phyloP scores from a whole-genome alignment of 1,140 invertebrate species.

The Pectinophora gossypiella region DNA sequence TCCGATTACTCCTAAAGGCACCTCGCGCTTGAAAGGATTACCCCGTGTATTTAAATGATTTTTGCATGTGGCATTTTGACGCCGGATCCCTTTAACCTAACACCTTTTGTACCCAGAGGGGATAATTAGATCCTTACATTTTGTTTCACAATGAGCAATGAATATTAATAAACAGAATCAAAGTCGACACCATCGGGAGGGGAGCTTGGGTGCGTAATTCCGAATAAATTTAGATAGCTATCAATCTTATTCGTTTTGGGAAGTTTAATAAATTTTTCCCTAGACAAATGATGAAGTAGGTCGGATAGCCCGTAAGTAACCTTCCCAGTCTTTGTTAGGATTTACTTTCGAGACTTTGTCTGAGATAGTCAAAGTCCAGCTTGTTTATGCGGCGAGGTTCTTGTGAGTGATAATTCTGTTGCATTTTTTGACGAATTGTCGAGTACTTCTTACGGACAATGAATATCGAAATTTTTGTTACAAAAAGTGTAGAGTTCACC shows the following conservation, averaged over 20 bases:
- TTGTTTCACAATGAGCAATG: slow-evolving; percentile 55
- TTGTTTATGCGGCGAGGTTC: no score
- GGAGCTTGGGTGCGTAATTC: slow-evolving; percentile 17
- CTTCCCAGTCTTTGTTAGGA: slow-evolving; percentile 3
- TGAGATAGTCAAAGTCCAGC: no score
- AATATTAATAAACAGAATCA: slow-evolving; percentile 55
- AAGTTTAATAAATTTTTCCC: slow-evolving; percentile 20
- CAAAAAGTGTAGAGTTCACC: background rate
- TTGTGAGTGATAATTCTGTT: no score
- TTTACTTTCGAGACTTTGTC: no score
- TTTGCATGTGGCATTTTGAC: slow-evolving; percentile 62
- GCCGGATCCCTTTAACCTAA: slow-evolving; percentile 35
- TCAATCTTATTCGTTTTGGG: slow-evolving; percentile 18
- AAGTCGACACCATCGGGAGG: slow-evolving; percentile 15
- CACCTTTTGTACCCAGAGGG: slow-evolving; percentile 33
- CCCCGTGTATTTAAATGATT: slow-evolving; percentile 58
- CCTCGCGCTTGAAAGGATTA: slow-evolving; percentile 41
- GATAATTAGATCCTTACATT: slow-evolving; percentile 45
- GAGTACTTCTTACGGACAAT: no score
- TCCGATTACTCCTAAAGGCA: slow-evolving; percentile 59
- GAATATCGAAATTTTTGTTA: no score
- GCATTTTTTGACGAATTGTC: no score
- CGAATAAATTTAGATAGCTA: slow-evolving; percentile 20
- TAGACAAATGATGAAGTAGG: slow-evolving; percentile 27
- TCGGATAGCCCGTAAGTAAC: background rate